phyloP scores from a whole-genome alignment of 2,113 vertebrate species.

The Chroicocephalus ridibundus region DNA sequence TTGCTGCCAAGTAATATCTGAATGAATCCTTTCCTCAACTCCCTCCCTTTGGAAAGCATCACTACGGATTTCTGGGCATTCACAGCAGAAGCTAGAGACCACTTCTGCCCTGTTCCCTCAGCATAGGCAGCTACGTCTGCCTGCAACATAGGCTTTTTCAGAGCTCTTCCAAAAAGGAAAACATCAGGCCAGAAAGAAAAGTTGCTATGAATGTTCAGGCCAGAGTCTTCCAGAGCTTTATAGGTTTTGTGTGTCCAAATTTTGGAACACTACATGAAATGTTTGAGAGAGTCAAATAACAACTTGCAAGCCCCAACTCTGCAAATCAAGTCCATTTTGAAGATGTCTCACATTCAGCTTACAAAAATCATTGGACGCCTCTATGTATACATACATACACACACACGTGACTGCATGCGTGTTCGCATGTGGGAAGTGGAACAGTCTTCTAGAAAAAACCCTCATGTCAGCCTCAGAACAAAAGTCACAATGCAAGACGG shows the following conservation, averaged over 20 bases:
- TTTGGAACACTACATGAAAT: neutral
- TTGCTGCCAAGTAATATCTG: neutral
- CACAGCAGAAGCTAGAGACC: neutral
- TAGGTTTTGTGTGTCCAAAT: neutral
- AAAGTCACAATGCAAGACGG: neutral
- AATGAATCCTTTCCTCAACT: neutral
- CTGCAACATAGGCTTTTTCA: neutral
- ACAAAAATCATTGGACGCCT: neutral
- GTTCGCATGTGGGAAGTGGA: fast-evolving
- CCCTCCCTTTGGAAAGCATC: neutral
- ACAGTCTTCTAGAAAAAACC: neutral
- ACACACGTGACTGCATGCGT: neutral
- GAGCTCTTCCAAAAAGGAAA: neutral
- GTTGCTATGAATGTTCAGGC: neutral
- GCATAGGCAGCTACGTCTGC: neutral
- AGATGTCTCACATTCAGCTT: neutral
- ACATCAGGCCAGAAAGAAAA: neutral
- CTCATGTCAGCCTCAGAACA: neutral
- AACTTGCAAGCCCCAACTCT: neutral
- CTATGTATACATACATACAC: neutral
- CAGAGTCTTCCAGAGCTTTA: neutral
- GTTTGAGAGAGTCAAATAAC: neutral
- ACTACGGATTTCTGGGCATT: neutral
- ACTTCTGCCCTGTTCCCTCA: neutral
- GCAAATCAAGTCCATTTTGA: neutral